Conservation (phyloP, 2,797 vertebrate genomes). For the Sitta carolinensis region DNA sequence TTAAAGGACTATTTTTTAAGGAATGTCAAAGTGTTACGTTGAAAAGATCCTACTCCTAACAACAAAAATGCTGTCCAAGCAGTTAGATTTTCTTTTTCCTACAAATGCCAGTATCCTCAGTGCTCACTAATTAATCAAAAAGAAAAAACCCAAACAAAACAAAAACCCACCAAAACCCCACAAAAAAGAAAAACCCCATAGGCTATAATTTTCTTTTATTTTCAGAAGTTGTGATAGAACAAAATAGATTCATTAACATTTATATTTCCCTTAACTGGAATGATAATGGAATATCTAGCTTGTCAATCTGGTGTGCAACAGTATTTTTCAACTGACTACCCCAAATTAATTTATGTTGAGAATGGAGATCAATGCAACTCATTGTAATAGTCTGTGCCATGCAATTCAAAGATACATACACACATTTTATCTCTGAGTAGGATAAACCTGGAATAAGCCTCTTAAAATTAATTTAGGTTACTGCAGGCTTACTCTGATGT, state of each 20-base stretch:
- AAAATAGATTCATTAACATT: not conserved
- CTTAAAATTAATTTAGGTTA: constrained; percentile 43
- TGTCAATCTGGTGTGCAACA: not conserved
- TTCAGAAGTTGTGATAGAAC: not conserved
- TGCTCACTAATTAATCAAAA: not conserved
- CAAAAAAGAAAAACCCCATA: not conserved
- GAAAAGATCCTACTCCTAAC: not conserved
- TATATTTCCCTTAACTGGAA: not conserved
- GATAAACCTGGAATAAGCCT: constrained; percentile 5
- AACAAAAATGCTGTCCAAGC: not conserved
- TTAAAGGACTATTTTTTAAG: not conserved
- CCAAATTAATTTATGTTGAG: not conserved
- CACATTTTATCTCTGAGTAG: not conserved
- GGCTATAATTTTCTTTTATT: not conserved
- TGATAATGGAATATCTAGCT: not conserved
- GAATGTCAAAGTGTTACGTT: not conserved
- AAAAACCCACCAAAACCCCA: not conserved
- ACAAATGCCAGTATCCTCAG: not conserved
- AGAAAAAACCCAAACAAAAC: not conserved
- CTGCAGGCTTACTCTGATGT: not conserved
- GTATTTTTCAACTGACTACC: not conserved
- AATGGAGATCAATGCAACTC: not conserved
- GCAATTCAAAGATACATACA: constrained; percentile 17
- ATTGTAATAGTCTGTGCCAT: not conserved
- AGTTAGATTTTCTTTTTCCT: not conserved